phyloP scores from a whole-genome alignment of 2,888 invertebrate genomes.

The Clunio marinus region DNA sequence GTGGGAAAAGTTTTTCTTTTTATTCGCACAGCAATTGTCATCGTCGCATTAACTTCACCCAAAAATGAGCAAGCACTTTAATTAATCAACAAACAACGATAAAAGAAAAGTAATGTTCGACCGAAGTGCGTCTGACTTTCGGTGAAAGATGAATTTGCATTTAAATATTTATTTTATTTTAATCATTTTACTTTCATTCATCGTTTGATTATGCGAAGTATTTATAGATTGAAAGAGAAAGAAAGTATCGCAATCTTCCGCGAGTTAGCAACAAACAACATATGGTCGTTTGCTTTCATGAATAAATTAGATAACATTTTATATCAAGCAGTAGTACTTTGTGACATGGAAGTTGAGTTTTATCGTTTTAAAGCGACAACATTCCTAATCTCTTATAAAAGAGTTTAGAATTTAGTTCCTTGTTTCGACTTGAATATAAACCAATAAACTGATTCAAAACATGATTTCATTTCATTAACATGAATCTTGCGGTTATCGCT shows the following conservation, averaged over 20 bases:
- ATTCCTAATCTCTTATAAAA: too few species aligned
- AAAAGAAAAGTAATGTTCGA: too few species aligned
- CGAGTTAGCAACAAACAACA: neutral
- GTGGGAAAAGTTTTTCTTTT: conserved; percentile 15
- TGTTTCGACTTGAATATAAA: too few species aligned
- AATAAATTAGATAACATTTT: neutral
- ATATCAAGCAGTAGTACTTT: too few species aligned
- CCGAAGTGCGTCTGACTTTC: too few species aligned
- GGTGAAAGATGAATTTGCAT: conserved; percentile 32
- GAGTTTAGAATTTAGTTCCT: too few species aligned
- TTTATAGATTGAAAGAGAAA: too few species aligned
- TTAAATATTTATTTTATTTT: conserved; percentile 34
- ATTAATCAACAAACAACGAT: neutral
- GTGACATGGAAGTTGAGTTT: too few species aligned
- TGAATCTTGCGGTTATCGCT: too few species aligned
- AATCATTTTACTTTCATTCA: conserved; percentile 31
- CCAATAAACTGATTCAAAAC: neutral
- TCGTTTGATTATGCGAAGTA: neutral
- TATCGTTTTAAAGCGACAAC: too few species aligned
- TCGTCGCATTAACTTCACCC: too few species aligned
- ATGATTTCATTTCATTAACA: conserved; percentile 1
- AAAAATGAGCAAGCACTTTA: neutral
- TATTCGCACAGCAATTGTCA: neutral
- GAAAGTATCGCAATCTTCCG: neutral
- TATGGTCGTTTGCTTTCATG: neutral